Base-by-base conservation (phyloP, 1,140 invertebrate species). In the Drosophila yakuba region DNA sequence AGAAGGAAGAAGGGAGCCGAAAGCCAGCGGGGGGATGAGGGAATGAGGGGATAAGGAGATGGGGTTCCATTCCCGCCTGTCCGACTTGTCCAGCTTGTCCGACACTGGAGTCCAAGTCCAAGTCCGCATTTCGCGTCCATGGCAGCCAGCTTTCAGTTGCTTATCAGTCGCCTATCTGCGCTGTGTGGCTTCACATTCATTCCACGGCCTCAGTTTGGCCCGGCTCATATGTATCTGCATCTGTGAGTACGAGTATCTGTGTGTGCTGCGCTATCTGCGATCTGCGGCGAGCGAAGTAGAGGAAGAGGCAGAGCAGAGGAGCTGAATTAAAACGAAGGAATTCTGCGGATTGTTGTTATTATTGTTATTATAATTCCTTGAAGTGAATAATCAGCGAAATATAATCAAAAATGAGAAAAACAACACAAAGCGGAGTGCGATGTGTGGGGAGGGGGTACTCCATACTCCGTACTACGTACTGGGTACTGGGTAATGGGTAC, bases 301-400 rank as follows among this genome's bases (percentile, higher is more conserved):
- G 64, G 73, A 80, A 74, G 63, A 50, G 54, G 41, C 28, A 44
- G 62, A 32, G 45, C 10, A 4, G 44, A 69, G 78, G 55, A 48
- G 67, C 48, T 57, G 64, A 78, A 78, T 78, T 76, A 80, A 77
- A 80, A 78, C 67, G 66, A 66, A 89, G 80, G 85, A 89, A 89
- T 89, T 89, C 85, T 89, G 84, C 85, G 84, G 84, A 89, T 89
- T 90, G 84, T 89, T 89, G 84, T 89, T 89, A 89, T 89, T 89
- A 89, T 89, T 89, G 84, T 89, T 89, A 89, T 89, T 89, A 89
- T 89, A 89, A 89, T 89, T 89, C 84, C 84, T 89, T 89, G 84
- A 89, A 90, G 84, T 89, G 84, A 85, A 84, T 89, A 76, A 89
- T 89, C 84, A 89, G 84, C 84, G 57, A 90, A 89, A 89, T 89